A percentile compares a stretch with the other conserved stretches of the same genome.
Evolutionary conservation across 2,888 invertebrate species (phyloP).

Genomic region (Calephelis perditalis): DNA sequence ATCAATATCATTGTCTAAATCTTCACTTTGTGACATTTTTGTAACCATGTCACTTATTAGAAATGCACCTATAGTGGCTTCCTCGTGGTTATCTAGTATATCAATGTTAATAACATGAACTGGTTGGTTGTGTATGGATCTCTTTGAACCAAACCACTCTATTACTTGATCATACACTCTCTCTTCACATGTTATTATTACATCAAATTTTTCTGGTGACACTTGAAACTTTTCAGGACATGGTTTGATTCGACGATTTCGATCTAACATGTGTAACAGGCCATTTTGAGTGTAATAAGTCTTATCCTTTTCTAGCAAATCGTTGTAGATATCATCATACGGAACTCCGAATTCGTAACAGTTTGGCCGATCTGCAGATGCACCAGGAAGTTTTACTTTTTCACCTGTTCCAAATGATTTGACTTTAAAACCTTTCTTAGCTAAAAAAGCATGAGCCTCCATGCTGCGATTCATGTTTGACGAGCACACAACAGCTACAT

Average conservation of each 20-base stretch:
- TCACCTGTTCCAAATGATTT: conserved; percentile 96
- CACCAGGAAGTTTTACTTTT: conserved; percentile 97
- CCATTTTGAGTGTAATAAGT: conserved; percentile 98
- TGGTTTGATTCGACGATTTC: conserved; percentile 96
- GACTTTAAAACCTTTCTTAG: conserved; percentile 97
- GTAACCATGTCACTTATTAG: conserved; percentile 97
- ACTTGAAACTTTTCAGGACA: conserved; percentile 97
- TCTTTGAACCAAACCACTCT: conserved; percentile 92
- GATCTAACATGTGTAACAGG: conserved; percentile 97
- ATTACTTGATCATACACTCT: conserved; percentile 98
- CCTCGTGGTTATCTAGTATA: conserved; percentile 99
- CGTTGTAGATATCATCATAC: conserved; percentile 97
- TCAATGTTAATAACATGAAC: conserved; percentile 99
- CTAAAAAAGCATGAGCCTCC: conserved; percentile 98
- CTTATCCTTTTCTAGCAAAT: conserved; percentile 93
- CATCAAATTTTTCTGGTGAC: conserved; percentile 93
- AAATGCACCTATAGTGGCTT: conserved; percentile 99
- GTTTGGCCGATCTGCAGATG: conserved; percentile 95
- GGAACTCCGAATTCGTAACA: conserved; percentile 97
- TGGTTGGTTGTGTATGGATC: conserved; percentile 88
- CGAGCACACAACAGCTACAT: conserved; percentile 97
- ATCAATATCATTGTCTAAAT: conserved; percentile 98
- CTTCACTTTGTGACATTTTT: conserved; percentile 92
- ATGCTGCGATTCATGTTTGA: conserved; percentile 99
- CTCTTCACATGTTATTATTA: conserved; percentile 98